Percentiles rank a stretch among this genome's conserved stretches.
Evolutionary conservation across 2,797 vertebrate species (phyloP).

Genomic region (Iguana delicatissima): DNA sequence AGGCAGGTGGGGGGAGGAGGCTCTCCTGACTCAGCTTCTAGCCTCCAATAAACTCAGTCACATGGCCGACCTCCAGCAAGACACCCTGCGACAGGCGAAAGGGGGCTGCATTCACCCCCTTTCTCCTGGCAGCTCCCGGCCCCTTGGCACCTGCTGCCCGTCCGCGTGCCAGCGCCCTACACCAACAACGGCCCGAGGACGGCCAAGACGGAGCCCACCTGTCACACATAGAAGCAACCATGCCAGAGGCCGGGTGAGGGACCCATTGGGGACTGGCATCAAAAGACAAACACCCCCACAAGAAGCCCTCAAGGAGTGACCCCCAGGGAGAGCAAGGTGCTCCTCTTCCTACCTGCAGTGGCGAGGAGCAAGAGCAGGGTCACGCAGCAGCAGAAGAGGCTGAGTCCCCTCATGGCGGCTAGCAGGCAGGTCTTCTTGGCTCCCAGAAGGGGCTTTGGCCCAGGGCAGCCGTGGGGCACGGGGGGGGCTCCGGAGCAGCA

Average conservation of each 20-base stretch:
- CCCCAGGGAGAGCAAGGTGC: fast-evolving
- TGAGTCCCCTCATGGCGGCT: constrained; percentile 95
- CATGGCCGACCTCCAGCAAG: too few species aligned
- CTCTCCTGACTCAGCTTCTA: too few species aligned
- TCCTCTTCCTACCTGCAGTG: constrained; percentile 87
- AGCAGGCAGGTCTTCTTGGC: constrained; percentile 94
- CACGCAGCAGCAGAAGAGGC: constrained; percentile 90
- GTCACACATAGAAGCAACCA: too few species aligned
- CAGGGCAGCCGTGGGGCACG: too few species aligned
- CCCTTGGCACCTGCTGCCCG: background rate
- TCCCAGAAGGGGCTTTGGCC: constrained; percentile 51
- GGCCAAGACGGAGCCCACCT: background rate
- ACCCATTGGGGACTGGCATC: background rate
- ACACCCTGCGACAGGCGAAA: too few species aligned
- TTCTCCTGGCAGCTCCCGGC: too few species aligned
- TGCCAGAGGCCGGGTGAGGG: too few species aligned
- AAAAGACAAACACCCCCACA: background rate
- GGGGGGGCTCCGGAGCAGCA: constrained; percentile 79
- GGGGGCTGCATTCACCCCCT: too few species aligned
- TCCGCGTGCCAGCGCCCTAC: background rate
- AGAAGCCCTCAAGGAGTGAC: too few species aligned
- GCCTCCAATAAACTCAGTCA: too few species aligned
- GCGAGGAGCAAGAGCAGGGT: constrained; percentile 87
- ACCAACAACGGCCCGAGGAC: too few species aligned
- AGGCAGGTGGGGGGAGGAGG: too few species aligned